These are phyloP conservation scores for Thymelicus acteon DNA, from an alignment of 2,888 invertebrate genomes.

Conservation along the genomic window DNA sequence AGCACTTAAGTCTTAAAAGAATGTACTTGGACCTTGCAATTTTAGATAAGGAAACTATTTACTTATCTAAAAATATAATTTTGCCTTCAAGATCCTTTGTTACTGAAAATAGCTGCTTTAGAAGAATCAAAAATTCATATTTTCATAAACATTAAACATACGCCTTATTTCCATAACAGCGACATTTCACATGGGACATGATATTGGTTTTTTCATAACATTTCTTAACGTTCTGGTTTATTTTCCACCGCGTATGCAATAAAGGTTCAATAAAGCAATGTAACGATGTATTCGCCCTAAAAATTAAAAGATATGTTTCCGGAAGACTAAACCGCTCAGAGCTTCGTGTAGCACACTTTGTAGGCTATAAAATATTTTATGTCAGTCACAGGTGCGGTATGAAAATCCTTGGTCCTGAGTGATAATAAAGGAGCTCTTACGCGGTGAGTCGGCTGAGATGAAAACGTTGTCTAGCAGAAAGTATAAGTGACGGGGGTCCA, in stretches of 20 bases:
- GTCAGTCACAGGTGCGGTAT: constrained; percentile 71
- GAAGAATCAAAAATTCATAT: not conserved
- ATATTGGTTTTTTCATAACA: constrained; percentile 2
- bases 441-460: constrained; percentile 37
- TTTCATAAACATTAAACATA: not conserved
- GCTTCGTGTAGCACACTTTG: constrained; percentile 62
- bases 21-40: constrained; percentile 4
- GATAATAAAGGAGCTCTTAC: constrained; percentile 66
- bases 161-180: not conserved
- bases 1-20: constrained; percentile 2
- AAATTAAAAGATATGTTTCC: constrained; percentile 33
- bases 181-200: not conserved
- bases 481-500: constrained; percentile 12
- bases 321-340: constrained; percentile 54
- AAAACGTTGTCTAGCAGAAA: constrained; percentile 36
- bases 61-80: not conserved
- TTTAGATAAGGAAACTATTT: not conserved
- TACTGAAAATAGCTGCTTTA: not conserved
- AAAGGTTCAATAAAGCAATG: constrained; percentile 17
- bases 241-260: constrained; percentile 1
- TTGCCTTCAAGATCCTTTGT: not conserved
- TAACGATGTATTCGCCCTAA: constrained; percentile 20
- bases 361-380: constrained; percentile 71
- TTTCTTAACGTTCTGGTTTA: constrained; percentile 9
- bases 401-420: constrained; percentile 61